phyloP scores from a whole-genome alignment of 2,113 vertebrate species.

The Speoplatyrhinus poulsoni region DNA sequence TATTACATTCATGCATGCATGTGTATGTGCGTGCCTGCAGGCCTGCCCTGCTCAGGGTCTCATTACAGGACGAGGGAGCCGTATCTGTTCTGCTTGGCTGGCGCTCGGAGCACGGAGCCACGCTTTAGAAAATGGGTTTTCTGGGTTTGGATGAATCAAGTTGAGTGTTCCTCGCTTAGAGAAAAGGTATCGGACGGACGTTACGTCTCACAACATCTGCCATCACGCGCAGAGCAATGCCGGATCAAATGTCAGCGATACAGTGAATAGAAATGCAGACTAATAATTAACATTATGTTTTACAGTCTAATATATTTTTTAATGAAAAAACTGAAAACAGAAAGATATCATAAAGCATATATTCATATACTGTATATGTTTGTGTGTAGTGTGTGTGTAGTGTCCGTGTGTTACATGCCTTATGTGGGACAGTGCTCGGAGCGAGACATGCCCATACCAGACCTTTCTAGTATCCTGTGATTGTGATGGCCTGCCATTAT shows the following conservation, averaged over 20 bases:
- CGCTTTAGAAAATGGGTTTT: conserved; percentile 64
- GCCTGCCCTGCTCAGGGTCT: conserved; percentile 49
- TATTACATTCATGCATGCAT: not conserved
- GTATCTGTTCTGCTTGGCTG: conserved; percentile 68
- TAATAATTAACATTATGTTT: no score
- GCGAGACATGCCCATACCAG: conserved; percentile 22
- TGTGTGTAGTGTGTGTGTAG: conserved; percentile 4
- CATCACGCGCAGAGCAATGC: not conserved
- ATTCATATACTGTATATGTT: not conserved
- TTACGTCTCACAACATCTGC: conserved; percentile 14
- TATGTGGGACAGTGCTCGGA: conserved; percentile 24
- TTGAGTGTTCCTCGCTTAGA: conserved; percentile 45
- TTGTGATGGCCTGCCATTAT: conserved; percentile 61
- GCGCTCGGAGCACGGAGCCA: conserved; percentile 54
- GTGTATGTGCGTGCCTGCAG: conserved; percentile 16
- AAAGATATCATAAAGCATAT: not conserved
- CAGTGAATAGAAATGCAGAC: no score
- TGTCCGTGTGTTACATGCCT: not conserved
- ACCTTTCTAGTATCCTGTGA: conserved; percentile 49
- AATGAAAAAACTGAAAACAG: not conserved
- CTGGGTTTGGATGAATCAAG: conserved; percentile 62
- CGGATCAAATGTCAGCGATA: no score
- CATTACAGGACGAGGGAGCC: conserved; percentile 61
- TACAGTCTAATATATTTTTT: no score
- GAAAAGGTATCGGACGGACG: conserved; percentile 22